These are phyloP conservation scores for Lytechinus variegatus DNA, from an alignment of 35 echinoderm and acorn worm species.

Conservation along the genomic window DNA sequence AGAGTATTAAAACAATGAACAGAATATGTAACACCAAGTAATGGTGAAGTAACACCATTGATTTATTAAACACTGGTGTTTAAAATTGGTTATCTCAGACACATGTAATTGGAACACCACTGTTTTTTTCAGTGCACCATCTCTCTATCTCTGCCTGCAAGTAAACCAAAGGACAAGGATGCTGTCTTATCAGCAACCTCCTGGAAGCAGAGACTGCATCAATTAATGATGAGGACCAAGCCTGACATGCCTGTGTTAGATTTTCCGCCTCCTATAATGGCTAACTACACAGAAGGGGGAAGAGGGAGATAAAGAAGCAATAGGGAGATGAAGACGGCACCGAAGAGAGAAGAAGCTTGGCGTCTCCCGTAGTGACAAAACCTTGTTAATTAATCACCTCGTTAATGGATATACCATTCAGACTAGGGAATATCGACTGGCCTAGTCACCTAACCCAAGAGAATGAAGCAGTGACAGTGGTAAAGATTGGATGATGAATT, in stretches of 20 bases:
- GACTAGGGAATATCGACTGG: neutral
- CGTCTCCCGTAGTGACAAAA: conserved; percentile 23
- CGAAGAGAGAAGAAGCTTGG: neutral
- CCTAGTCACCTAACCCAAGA: neutral
- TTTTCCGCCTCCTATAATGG: neutral
- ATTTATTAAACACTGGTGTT: too few relatives aligned
- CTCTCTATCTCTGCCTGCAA: too few relatives aligned
- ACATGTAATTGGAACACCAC: too few relatives aligned
- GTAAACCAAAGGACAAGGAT: neutral
- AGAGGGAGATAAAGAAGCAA: neutral
- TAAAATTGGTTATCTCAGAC: too few relatives aligned
- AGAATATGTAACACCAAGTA: too few relatives aligned
- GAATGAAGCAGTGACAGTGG: neutral
- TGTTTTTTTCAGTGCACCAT: too few relatives aligned
- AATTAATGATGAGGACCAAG: neutral
- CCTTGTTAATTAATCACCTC: conserved; percentile 37
- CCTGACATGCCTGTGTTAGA: neutral
- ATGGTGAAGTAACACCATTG: too few relatives aligned
- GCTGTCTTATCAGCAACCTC: neutral
- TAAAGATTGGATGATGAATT: neutral
- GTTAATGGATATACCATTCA: neutral
- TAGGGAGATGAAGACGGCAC: neutral
- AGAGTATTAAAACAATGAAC: too few relatives aligned
- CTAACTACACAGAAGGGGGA: neutral
- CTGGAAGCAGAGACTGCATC: neutral